Base-by-base conservation (phyloP, 1,140 invertebrate genomes). In the Caenorhabditis briggsae region DNA sequence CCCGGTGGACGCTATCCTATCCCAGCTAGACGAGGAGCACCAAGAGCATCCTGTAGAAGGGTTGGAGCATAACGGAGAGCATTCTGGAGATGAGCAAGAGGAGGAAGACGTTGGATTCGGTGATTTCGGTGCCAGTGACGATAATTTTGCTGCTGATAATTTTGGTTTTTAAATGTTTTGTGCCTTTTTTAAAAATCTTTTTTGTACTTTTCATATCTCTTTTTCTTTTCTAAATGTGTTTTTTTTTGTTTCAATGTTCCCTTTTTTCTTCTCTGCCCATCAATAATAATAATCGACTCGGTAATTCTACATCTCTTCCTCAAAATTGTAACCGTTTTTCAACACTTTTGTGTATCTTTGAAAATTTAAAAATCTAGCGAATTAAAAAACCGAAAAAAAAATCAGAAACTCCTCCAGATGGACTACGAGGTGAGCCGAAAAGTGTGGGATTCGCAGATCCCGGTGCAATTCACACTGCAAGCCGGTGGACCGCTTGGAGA, bases 361-460 rank as follows among this genome's bases (percentile, higher is more conserved):
- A 33, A 33, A 33, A 33, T 33, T 33, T 33, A 3, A 33, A 33
- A 33, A 33, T 3, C 50, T 12, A 53, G 50, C 50, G 50, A 53
- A 53, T 16, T n/a, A n/a, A n/a, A n/a, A n/a, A n/a, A n/a, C 9
- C 9, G n/a, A n/a, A 11, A 53, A 53, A 11, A 20, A 58, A 18
- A 58, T 20, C 14, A 0, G 58, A 8, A 50, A 53, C 11, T 53
- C n/a, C 18, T 58, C 18, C 82, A 83, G 58, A 83, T 83, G 85
- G 90, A 91, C 46, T 91, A 92, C 74, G 90, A 91, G 86, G 85
- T 91, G 6, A 82, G 65, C n/a, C 61, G 90, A 41, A 91, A 90
- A 64, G 82, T 90, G 14, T 91, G 90, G 90, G 90, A 91, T 55
- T 50, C 87, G 18, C 88, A 85, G 55, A 84, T 91, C 12, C 90